These are phyloP conservation scores for Lymantria dispar DNA, from an alignment of 2,888 invertebrate species.

Conservation along the genomic window DNA sequence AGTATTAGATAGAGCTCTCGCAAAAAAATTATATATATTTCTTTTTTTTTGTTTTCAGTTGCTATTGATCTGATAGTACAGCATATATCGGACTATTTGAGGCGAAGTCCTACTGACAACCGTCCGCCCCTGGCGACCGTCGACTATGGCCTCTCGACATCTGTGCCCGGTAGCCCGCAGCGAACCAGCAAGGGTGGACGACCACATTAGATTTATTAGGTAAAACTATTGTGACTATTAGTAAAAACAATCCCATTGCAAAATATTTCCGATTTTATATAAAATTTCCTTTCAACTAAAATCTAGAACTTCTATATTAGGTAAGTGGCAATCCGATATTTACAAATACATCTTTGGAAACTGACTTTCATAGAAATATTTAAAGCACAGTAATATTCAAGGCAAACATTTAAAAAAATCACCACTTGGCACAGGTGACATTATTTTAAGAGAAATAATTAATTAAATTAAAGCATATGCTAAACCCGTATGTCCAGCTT, in stretches of 20 bases:
- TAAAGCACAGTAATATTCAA: no score
- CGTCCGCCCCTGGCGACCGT: slow-evolving; percentile 29
- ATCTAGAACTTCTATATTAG: no score
- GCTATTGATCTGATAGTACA: slow-evolving; percentile 98
- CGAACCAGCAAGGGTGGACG: slow-evolving; percentile 61
- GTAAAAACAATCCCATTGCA: background rate
- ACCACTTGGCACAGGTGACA: no score
- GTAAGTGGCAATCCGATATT: no score
- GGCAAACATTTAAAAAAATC: no score
- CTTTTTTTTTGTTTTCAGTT: slow-evolving; percentile 85
- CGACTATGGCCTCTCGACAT: slow-evolving; percentile 47
- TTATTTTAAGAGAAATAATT: no score
- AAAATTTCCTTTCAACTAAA: no score
- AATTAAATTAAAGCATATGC: no score
- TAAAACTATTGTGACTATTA: slow-evolving; percentile 1
- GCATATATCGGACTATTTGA: slow-evolving; percentile 95
- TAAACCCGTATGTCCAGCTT: no score
- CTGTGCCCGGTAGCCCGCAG: slow-evolving; percentile 69
- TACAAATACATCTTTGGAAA: no score
- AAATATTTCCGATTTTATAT: background rate
- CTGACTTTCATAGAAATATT: no score
- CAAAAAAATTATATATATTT: background rate
- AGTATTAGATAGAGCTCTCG: no score
- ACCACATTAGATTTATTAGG: slow-evolving; percentile 56
- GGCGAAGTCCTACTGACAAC: slow-evolving; percentile 58